Evolutionary conservation across 2,113 vertebrate genomes (phyloP), one percentile per base, ranked within the genome.

Genomic region (Megaptera novaeangliae): DNA sequence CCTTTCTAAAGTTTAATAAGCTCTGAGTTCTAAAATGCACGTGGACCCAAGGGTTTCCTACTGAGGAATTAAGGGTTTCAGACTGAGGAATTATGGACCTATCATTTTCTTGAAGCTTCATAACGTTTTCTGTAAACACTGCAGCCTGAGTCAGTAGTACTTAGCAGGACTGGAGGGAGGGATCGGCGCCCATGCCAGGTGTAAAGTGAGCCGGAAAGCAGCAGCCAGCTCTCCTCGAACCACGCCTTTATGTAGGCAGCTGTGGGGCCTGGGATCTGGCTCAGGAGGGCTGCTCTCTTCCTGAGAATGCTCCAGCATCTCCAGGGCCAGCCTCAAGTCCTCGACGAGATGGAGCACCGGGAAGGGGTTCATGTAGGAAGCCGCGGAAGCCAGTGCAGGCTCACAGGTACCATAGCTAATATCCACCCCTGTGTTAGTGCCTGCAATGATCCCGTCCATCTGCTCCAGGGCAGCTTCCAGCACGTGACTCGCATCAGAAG

Each of bases 381-480:
- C 98, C 0, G 98, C 98, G 95, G 99, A 98, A 55, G 98, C 98
- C 6, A 98, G 98, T 14, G 97, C 98, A 49, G 98, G 96, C 15
- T 98, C 98, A 78, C 98, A 98, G 59, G 97, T 97, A 86, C 98
- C 97, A 88, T 98, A 98, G 6, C 98, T 96, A 63, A 98, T 98
- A 59, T 99, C 98, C 74, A 98, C 83, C 31, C 98, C 99, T 63
- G 99, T 98, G 97, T 99, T 99, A n/a, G 99, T 99, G 95, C 99
- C 99, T 99, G 96, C 99, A 96, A 99, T 99, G 97, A 99, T 99
- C 95, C 99, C 99, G 81, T 99, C 99, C 99, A 99, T 99, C 98
- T 99, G 99, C 97, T 99, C 99, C 97, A 99, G 98, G 94, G 99
- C 99, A 78, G 99, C 99, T 98, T 99, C 99, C 95, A 99, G 98